Conservation (phyloP, 2,888 invertebrate genomes). For the Drosophila meridionalis region DNA sequence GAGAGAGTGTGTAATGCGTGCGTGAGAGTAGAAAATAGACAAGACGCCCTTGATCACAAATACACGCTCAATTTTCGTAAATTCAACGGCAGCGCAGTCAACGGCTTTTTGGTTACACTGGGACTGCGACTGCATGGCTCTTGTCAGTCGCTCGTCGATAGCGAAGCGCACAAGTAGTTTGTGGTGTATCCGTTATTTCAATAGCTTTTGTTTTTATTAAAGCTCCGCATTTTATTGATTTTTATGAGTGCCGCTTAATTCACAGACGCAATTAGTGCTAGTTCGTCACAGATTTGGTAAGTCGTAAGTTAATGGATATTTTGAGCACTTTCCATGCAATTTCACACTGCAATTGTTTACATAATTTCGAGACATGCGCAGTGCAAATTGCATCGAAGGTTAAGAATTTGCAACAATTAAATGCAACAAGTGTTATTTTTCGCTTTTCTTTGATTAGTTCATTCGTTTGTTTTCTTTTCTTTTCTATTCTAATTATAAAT, state of each 20-base stretch:
- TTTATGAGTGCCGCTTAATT: slow-evolving; percentile 1
- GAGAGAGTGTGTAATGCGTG: not conserved
- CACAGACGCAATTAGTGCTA: slow-evolving; percentile 17
- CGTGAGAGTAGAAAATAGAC: slow-evolving; percentile 7
- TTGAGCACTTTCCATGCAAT: slow-evolving; percentile 13
- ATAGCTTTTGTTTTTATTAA: slow-evolving; percentile 34
- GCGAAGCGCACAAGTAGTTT: slow-evolving; percentile 37
- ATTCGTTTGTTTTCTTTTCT: slow-evolving; percentile 13
- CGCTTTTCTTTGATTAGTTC: slow-evolving; percentile 3
- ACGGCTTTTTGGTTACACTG: slow-evolving; percentile 9
- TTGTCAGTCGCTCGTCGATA: slow-evolving; percentile 59
- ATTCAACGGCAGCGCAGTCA: slow-evolving; percentile 5
- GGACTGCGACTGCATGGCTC: not conserved
- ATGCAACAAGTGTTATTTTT: slow-evolving; percentile 65
- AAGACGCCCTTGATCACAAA: not conserved
- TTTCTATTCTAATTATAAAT: slow-evolving; percentile 35
- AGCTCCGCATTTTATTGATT: slow-evolving; percentile 9
- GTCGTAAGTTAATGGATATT: slow-evolving; percentile 8
- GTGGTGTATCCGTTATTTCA: not conserved
- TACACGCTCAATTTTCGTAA: slow-evolving; percentile 4
- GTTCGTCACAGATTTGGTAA: slow-evolving; percentile 17
- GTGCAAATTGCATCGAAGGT: slow-evolving; percentile 52
- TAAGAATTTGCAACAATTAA: slow-evolving; percentile 35
- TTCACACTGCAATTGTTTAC: slow-evolving; percentile 48
- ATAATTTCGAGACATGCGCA: slow-evolving; percentile 73